These are phyloP conservation scores for Stylophora pistillata DNA, from an alignment of 64 coral and sea anemone species.

Conservation along the genomic window DNA sequence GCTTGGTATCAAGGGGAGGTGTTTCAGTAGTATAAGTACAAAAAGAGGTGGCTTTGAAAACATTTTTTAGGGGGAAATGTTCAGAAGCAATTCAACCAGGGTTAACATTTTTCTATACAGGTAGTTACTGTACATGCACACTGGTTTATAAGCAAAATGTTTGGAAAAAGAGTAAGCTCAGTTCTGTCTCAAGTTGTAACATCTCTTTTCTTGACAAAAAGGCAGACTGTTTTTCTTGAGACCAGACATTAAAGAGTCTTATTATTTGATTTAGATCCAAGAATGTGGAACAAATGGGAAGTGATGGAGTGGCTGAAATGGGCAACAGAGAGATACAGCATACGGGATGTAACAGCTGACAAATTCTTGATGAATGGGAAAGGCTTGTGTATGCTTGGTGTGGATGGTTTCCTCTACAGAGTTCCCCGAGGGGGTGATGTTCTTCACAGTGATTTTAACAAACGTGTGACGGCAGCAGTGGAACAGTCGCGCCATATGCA, in stretches of 20 bases:
- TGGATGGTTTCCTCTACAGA: constrained; percentile 85
- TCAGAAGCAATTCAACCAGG: too few species aligned
- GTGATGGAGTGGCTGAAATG: constrained; percentile 97
- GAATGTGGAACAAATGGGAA: constrained; percentile 92
- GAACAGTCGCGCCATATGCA: constrained; percentile 74
- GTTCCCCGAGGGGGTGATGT: constrained; percentile 85
- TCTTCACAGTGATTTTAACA: constrained; percentile 87
- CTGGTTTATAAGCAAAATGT: too few species aligned
- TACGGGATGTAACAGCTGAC: constrained; percentile 76
- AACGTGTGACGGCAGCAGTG: constrained; percentile 59
- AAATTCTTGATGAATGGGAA: constrained; percentile 99
- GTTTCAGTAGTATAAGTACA: too few species aligned
- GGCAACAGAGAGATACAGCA: constrained; percentile 88
- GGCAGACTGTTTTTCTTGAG: too few species aligned
- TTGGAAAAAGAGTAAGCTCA: too few species aligned
- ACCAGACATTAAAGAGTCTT: neutral
- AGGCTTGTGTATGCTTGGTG: constrained; percentile 88
- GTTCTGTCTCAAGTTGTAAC: too few species aligned
- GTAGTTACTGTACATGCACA: too few species aligned
- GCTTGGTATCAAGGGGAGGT: too few species aligned
- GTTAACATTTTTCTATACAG: too few species aligned
- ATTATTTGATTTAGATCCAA: constrained; percentile 55
- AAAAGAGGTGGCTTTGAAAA: too few species aligned
- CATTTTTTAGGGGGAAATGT: too few species aligned
- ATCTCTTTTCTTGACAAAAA: too few species aligned